phyloP scores from a whole-genome alignment of 2,797 vertebrate species.

The Alauda arvensis region DNA sequence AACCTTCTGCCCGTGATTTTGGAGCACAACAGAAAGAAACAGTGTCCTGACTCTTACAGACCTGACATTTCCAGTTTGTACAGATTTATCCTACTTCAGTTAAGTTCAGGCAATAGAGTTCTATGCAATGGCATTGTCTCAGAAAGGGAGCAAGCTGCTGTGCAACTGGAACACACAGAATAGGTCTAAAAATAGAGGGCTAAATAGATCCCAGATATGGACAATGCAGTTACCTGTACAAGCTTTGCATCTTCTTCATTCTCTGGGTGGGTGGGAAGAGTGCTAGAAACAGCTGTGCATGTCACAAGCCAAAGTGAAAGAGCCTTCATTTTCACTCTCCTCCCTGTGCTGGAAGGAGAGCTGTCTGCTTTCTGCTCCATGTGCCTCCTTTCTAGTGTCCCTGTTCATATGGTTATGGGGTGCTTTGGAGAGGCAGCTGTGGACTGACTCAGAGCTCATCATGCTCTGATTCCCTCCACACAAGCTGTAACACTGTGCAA shows the following conservation, averaged over 20 bases:
- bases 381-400: background rate
- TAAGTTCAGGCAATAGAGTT: background rate
- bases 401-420: fast-evolving
- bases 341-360: background rate
- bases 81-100: background rate
- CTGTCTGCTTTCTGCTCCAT: background rate
- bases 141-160: background rate
- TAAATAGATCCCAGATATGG: background rate
- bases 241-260: constrained; percentile 27
- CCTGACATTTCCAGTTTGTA: background rate
- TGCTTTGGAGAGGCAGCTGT: constrained; percentile 31
- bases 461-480: constrained; percentile 46
- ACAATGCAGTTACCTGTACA: constrained; percentile 61
- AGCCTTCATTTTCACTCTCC: constrained; percentile 36
- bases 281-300: background rate
- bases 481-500: background rate
- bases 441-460: constrained; percentile 53
- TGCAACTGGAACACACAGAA: background rate
- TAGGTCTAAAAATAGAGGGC: background rate
- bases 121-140: background rate
- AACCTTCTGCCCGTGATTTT: background rate
- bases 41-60: background rate
- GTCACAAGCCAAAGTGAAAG: constrained; percentile 23
- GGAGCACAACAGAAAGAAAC: background rate
- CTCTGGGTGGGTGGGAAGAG: constrained; percentile 3